Conservation (phyloP, 1,140 invertebrate genomes). For the Drosophila virilis region DNA sequence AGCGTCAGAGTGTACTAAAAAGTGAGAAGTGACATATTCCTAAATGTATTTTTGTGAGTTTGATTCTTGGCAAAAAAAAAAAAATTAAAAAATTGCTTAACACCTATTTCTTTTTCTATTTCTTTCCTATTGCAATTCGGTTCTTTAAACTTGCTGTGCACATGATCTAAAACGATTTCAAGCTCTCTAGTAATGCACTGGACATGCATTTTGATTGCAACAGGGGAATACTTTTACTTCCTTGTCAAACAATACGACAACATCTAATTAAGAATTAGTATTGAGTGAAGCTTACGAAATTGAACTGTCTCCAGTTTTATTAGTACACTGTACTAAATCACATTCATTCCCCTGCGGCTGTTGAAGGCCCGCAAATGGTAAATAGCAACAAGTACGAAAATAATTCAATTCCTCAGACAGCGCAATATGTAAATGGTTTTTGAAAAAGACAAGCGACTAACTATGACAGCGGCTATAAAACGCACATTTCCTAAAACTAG, state of each 20-base stretch:
- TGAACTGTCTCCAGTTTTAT: neutral
- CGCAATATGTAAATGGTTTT: constrained; percentile 40
- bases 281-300: neutral
- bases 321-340: constrained; percentile 7
- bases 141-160: too few relatives aligned
- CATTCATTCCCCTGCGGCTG: neutral
- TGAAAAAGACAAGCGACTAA: constrained; percentile 27
- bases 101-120: too few relatives aligned
- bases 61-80: too few relatives aligned
- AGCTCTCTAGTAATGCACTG: neutral
- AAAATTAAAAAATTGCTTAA: too few relatives aligned
- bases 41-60: too few relatives aligned
- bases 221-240: too few relatives aligned
- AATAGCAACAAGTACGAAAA: constrained; percentile 1
- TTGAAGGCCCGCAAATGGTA: constrained; percentile 9
- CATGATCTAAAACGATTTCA: neutral
- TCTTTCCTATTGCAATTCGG: too few relatives aligned
- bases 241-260: too few relatives aligned
- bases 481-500: constrained; percentile 32
- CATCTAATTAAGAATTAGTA: neutral
- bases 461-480: neutral
- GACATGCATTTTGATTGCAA: too few relatives aligned
- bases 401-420: constrained; percentile 12
- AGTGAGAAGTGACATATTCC: too few relatives aligned
- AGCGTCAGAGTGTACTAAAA: too few relatives aligned